Evolutionary conservation across 2,113 vertebrate genomes (phyloP).

Genomic region (Trogon melanurus): DNA sequence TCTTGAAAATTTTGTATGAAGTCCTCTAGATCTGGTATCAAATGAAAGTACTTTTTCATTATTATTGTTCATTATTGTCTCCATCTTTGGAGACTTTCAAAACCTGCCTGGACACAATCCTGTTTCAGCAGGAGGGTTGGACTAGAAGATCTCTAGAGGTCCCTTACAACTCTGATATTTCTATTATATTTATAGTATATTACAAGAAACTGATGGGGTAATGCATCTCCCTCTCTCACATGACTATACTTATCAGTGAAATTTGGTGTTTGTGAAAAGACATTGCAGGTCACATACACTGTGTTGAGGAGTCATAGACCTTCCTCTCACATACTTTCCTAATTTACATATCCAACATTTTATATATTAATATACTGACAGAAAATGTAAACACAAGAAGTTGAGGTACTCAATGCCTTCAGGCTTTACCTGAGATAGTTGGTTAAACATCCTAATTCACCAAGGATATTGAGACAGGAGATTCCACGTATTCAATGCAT

Average conservation of each 20-base stretch:
- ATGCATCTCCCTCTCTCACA: neutral
- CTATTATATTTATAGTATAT: neutral
- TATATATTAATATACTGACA: neutral
- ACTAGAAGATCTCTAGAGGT: too few species aligned
- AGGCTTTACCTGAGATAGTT: neutral
- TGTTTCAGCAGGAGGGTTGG: too few species aligned
- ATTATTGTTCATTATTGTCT: neutral
- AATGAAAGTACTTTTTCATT: neutral
- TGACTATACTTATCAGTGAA: neutral
- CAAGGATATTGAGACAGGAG: accelerated
- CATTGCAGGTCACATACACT: neutral
- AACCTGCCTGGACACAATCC: too few species aligned
- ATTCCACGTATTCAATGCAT: neutral
- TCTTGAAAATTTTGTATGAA: neutral
- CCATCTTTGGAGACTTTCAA: too few species aligned
- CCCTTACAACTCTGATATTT: too few species aligned
- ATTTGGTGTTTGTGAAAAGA: neutral
- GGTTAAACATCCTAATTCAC: neutral
- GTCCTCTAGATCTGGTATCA: neutral
- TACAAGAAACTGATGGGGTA: neutral
- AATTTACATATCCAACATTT: neutral
- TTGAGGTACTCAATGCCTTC: neutral
- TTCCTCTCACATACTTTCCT: neutral
- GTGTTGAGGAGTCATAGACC: neutral
- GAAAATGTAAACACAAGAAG: neutral